A percentile compares a stretch with the other conserved stretches of the same genome.
phyloP scores from a whole-genome alignment of 2,113 vertebrate species.

The Cryptotis parvus region DNA sequence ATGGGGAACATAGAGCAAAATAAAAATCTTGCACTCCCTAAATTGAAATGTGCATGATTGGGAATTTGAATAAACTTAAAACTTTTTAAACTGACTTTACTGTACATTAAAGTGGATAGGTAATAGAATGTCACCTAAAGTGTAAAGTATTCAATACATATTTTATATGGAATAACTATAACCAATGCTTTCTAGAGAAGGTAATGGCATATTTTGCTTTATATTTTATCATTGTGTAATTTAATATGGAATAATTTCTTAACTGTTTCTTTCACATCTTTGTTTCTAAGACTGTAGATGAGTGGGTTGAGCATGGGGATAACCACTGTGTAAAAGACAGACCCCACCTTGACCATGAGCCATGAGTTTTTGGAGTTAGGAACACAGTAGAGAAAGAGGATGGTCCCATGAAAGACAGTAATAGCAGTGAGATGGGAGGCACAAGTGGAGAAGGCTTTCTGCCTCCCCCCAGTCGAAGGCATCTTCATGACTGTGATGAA shows the following conservation, averaged over 20 bases:
- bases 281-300: slow-evolving; percentile 80
- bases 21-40: too few relatives aligned
- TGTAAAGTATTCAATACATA: too few relatives aligned
- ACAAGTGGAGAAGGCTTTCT: slow-evolving; percentile 65
- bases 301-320: slow-evolving; percentile 80
- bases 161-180: too few relatives aligned
- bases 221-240: not conserved
- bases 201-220: not conserved
- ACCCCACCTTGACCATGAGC: slow-evolving; percentile 66
- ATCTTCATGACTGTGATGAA: slow-evolving; percentile 29
- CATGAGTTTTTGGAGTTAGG: slow-evolving; percentile 71
- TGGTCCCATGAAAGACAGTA: slow-evolving; percentile 65
- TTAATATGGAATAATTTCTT: slow-evolving; percentile 24
- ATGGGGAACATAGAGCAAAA: too few relatives aligned
- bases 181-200: too few relatives aligned
- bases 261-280: slow-evolving; percentile 73
- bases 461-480: not conserved
- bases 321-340: slow-evolving; percentile 78
- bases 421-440: slow-evolving; percentile 72
- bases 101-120: too few relatives aligned
- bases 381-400: slow-evolving; percentile 77
- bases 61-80: too few relatives aligned
- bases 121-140: too few relatives aligned
- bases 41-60: too few relatives aligned
- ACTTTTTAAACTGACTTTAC: too few relatives aligned